A percentile compares a stretch with the other conserved stretches of the same genome.
phyloP scores from a whole-genome alignment of 2,797 vertebrate genomes.

The Rhadinocentrus ornatus region DNA sequence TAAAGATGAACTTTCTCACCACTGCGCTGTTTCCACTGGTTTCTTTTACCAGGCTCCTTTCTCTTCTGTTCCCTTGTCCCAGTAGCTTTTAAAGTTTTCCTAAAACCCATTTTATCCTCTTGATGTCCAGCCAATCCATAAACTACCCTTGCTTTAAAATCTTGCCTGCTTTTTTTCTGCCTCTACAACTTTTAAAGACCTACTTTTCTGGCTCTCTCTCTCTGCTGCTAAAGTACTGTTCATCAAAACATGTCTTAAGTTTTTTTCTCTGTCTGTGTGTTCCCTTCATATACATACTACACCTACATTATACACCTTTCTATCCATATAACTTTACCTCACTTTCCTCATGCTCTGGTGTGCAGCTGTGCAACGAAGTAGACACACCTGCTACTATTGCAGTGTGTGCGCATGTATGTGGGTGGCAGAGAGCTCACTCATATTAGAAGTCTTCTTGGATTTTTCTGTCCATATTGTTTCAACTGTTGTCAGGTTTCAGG shows the following conservation, averaged over 20 bases:
- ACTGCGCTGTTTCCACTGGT: conserved; percentile 52
- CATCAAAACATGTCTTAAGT: conserved; percentile 34
- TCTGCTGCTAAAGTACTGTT: conserved; percentile 23
- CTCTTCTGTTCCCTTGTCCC: conserved; percentile 34
- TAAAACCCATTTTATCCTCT: conserved; percentile 48
- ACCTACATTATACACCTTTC: conserved; percentile 10
- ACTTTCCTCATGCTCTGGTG: conserved; percentile 54
- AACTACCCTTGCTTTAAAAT: conserved; percentile 34
- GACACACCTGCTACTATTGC: conserved; percentile 73
- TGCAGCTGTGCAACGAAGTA: conserved; percentile 74
- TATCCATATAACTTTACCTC: conserved; percentile 19
- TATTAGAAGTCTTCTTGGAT: conserved; percentile 31
- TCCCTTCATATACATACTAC: background rate
- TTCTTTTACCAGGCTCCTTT: conserved; percentile 46
- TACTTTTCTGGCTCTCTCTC: conserved; percentile 19
- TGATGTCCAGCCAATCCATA: conserved; percentile 55
- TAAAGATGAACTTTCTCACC: conserved; percentile 59
- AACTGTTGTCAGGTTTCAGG: conserved; percentile 46
- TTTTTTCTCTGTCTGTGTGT: conserved; percentile 5
- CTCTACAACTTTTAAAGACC: conserved; percentile 25
- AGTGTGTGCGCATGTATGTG: conserved; percentile 34
- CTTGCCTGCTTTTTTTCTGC: conserved; percentile 30
- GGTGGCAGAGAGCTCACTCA: conserved; percentile 31
- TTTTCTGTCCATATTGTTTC: conserved; percentile 30
- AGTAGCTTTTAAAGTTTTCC: conserved; percentile 52